Percentiles rank a stretch among this genome's conserved stretches.
Evolutionary conservation across 2,113 vertebrate species (phyloP).

Genomic region (Zosterops borbonicus): DNA sequence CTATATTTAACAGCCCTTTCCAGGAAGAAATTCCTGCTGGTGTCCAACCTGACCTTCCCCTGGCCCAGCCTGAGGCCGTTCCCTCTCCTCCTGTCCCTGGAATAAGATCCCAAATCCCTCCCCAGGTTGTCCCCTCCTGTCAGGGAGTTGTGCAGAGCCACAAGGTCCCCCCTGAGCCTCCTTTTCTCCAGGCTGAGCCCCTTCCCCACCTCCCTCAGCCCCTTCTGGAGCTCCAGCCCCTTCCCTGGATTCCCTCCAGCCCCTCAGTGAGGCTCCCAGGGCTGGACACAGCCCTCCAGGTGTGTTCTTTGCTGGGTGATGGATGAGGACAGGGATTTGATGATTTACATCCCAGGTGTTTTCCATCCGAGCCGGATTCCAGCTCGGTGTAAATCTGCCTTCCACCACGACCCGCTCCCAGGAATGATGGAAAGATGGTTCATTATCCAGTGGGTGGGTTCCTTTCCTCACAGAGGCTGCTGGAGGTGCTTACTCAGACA

Average conservation of each 20-base stretch:
- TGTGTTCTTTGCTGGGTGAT: neutral
- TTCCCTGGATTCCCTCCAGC: neutral
- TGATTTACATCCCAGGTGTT: neutral
- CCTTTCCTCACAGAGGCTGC: neutral
- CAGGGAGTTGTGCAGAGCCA: too few relatives aligned
- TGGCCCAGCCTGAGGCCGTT: too few relatives aligned
- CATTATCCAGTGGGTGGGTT: neutral
- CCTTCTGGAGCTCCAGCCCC: neutral
- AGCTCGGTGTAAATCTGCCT: neutral
- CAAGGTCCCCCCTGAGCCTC: too few relatives aligned
- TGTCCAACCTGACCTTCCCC: too few relatives aligned
- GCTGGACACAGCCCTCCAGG: neutral
- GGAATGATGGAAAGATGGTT: neutral
- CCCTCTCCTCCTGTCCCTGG: too few relatives aligned
- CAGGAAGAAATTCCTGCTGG: too few relatives aligned
- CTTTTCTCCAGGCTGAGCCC: too few relatives aligned
- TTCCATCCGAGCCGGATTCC: neutral
- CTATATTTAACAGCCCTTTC: neutral
- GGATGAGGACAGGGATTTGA: neutral
- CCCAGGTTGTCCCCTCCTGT: too few relatives aligned
- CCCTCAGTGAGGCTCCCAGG: neutral
- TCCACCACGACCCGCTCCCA: neutral
- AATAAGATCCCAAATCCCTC: too few relatives aligned
- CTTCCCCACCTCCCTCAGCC: neutral
- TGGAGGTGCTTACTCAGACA: neutral